Conservation (phyloP, 2,888 invertebrate species). For the Lithophane socia region DNA sequence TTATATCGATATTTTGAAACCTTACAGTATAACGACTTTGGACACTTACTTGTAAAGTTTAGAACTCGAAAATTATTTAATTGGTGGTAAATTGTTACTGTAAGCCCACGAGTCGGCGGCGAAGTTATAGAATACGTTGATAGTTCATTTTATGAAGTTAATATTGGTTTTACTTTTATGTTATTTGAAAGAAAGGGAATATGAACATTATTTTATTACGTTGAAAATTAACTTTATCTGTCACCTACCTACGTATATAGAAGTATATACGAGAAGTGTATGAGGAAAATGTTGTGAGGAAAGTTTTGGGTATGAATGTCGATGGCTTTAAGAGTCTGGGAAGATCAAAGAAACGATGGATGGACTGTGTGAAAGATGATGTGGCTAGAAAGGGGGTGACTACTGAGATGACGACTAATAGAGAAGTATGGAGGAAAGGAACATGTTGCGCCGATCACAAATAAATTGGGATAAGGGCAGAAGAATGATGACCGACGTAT, state of each 20-base stretch:
- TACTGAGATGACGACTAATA: no score
- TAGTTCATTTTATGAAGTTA: conserved; percentile 25
- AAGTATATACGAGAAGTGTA: no score
- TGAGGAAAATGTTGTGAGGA: no score
- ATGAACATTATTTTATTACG: neutral
- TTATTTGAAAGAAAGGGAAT: neutral
- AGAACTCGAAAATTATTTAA: conserved; percentile 59
- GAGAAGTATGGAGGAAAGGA: no score
- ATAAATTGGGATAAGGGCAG: no score
- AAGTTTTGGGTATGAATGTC: no score
- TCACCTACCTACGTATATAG: neutral
- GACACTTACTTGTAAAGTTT: conserved; percentile 48
- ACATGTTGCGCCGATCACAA: no score
- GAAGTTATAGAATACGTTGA: conserved; percentile 39
- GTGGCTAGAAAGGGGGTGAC: no score
- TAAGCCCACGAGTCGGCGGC: conserved; percentile 26
- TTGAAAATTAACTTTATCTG: neutral
- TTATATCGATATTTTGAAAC: conserved; percentile 36
- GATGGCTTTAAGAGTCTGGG: no score
- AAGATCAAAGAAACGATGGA: no score
- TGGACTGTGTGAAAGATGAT: no score
- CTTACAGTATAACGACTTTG: conserved; percentile 44
- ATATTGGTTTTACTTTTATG: conserved; percentile 26
- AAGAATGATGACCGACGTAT: no score
- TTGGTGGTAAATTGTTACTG: conserved; percentile 53